Evolutionary conservation across 1,140 invertebrate genomes (phyloP), one percentile per base, ranked within the genome.

Genomic region (Episyrphus balteatus): DNA sequence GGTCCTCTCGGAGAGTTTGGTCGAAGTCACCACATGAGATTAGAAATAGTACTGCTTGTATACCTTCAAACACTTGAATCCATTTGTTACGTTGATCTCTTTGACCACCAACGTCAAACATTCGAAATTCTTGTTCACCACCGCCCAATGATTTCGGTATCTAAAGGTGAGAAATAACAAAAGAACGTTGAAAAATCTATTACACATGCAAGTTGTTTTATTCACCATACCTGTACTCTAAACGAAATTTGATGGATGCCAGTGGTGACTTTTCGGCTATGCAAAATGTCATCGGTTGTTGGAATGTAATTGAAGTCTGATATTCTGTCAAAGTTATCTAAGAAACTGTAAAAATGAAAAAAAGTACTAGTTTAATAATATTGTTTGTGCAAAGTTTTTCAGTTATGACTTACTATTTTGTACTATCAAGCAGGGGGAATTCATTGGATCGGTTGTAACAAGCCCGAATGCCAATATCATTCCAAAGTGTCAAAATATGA

Each of bases 61-160:
- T 86, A 15, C 83, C 83, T 63, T 87, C 86, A 58, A 90, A 89
- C 2, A 85, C 82, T 62, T 85, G 82, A 51, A 87, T 88, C 87
- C 86, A 89, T 63, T 88, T 88, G 55, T 82, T 83, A 19, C 87
- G 69, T 61, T 90, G 84, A 11, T 86, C 86, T 49, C 83, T 69
- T 67, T 92, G 88, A 0, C 88, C 88, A 1, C 84, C 84, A 1
- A 86, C 83, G 55, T 86, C 84, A 53, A 80, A 85, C 83, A 86
- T 83, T 73, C 79, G 82, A 62, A 86, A 85, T 17, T 76, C 71
- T 52, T 83, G 80, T 14, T 68, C 62, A 2, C 79, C 79, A 10
- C 79, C 80, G 2, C 81, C 80, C 70, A 80, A 77, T 42, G 74
- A 73, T 60, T 75, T 78, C 7, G 81, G 80, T 11, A 84, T 70